A percentile compares a stretch with the other conserved stretches of the same genome.
phyloP scores from a whole-genome alignment of 2,888 invertebrate genomes.

The Synergus japonicus region DNA sequence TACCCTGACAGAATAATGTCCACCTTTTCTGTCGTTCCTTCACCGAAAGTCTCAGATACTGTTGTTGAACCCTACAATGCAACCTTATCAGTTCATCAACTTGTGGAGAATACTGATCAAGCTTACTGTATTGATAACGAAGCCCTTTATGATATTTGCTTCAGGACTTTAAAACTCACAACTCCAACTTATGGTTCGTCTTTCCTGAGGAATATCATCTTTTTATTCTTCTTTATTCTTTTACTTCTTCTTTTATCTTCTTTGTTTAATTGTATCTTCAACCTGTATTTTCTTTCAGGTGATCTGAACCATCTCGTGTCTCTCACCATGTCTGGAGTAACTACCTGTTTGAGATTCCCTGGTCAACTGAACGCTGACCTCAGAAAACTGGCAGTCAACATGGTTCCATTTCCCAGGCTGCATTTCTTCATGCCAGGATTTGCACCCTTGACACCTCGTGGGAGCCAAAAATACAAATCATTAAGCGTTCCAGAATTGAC shows the following conservation, averaged over 20 bases:
- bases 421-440: slow-evolving; percentile 95
- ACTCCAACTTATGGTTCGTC: slow-evolving; percentile 82
- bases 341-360: slow-evolving; percentile 94
- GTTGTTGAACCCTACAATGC: slow-evolving; percentile 97
- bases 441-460: slow-evolving; percentile 87
- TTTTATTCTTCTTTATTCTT: no score
- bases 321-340: slow-evolving; percentile 92
- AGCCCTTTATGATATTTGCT: slow-evolving; percentile 95
- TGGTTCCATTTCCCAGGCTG: slow-evolving; percentile 95
- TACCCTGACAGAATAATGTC: slow-evolving; percentile 91
- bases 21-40: slow-evolving; percentile 87
- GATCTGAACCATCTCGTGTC: slow-evolving; percentile 95
- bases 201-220: no score
- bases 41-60: slow-evolving; percentile 93
- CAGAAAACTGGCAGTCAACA: slow-evolving; percentile 94
- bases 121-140: slow-evolving; percentile 96
- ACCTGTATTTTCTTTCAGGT: slow-evolving; percentile 77
- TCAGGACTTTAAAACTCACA: slow-evolving; percentile 82
- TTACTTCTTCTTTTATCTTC: no score
- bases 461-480: slow-evolving; percentile 85
- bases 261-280: no score
- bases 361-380: slow-evolving; percentile 96
- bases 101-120: slow-evolving; percentile 95
- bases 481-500: slow-evolving; percentile 89
- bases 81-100: slow-evolving; percentile 91